Percentiles rank a stretch among this genome's conserved stretches.
Conservation (phyloP, 2,113 vertebrate species). For the Actenoides lindsayi region DNA sequence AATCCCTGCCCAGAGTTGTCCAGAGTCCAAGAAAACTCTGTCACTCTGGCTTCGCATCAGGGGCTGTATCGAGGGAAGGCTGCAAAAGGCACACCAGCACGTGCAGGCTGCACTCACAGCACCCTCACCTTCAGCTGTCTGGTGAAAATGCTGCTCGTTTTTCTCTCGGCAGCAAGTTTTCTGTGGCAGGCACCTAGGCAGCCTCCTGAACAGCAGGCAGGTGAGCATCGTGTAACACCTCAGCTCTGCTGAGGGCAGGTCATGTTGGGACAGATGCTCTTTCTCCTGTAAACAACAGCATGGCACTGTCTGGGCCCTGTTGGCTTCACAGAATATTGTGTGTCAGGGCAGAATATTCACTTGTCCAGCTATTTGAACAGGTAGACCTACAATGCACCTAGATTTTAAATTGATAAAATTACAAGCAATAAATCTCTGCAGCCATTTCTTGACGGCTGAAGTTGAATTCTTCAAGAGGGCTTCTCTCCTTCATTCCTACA, state of each 20-base stretch:
- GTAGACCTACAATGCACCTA: not conserved
- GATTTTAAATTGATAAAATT: not conserved
- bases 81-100: not conserved
- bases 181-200: not conserved
- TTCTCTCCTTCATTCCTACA: not conserved
- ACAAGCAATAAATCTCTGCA: not conserved
- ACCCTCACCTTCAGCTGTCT: not conserved
- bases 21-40: accelerated
- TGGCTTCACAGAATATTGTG: not conserved
- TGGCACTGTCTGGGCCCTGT: not conserved
- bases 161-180: not conserved
- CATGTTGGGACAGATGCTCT: not conserved
- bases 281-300: not conserved
- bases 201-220: not conserved
- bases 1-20: not conserved
- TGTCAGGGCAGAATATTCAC: not conserved
- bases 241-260: not conserved
- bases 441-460: not conserved
- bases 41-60: accelerated
- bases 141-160: not conserved
- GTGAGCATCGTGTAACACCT: not conserved
- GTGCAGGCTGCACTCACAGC: not conserved
- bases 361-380: not conserved
- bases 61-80: not conserved
- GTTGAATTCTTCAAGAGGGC: no score